phyloP scores from a whole-genome alignment of 2,797 vertebrate species.

The Peromyscus melanophrys region DNA sequence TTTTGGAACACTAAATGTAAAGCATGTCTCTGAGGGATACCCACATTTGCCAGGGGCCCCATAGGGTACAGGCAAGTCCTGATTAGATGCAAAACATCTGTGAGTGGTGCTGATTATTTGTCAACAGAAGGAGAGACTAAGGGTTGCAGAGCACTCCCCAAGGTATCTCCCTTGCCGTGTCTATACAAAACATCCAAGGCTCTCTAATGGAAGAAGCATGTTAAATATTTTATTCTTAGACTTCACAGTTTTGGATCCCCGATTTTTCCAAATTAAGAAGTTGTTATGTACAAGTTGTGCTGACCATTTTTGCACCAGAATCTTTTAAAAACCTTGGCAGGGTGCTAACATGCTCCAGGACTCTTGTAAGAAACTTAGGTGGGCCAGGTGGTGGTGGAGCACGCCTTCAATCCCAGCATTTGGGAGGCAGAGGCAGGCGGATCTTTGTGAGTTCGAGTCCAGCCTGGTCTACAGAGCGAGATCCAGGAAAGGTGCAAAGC shows the following conservation, averaged over 20 bases:
- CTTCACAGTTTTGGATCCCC: neutral
- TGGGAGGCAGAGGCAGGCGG: no score
- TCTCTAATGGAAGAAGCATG: neutral
- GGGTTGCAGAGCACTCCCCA: conserved; percentile 31
- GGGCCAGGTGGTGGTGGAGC: no score
- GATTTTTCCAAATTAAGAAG: conserved; percentile 23
- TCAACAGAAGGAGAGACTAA: conserved; percentile 65
- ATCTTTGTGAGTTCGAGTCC: no score
- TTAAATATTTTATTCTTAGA: neutral
- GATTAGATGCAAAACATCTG: conserved; percentile 68
- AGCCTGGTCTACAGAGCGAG: no score
- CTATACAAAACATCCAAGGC: conserved; percentile 3
- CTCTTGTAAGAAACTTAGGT: conserved; percentile 35
- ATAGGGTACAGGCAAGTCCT: neutral
- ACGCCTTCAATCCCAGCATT: no score
- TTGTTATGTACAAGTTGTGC: neutral
- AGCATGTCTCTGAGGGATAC: conserved; percentile 41
- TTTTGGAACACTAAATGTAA: conserved; percentile 67
- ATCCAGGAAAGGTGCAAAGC: no score
- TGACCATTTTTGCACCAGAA: neutral
- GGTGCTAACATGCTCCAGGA: neutral
- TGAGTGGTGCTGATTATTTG: conserved; percentile 60
- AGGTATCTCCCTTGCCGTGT: neutral
- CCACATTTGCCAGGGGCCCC: conserved; percentile 24
- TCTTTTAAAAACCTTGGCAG: neutral